These are phyloP conservation scores for Lacanobia oleracea DNA, from an alignment of 2,888 invertebrate species.

Conservation along the genomic window DNA sequence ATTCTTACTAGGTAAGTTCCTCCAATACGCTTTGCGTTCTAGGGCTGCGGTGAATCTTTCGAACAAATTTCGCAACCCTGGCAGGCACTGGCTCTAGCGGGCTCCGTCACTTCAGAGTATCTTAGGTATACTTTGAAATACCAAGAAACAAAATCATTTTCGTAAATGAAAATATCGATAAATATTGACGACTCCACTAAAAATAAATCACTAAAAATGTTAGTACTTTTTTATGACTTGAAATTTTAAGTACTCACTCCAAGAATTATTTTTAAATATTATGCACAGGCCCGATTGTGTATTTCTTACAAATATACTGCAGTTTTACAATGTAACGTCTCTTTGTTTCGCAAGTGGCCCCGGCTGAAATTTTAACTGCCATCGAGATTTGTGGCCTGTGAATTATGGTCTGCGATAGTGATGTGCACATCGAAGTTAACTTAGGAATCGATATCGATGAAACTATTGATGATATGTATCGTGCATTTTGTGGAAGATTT, in stretches of 20 bases:
- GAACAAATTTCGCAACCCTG: too few relatives aligned
- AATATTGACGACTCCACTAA: background rate
- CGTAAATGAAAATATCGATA: background rate
- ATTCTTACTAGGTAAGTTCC: too few relatives aligned
- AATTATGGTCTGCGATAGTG: constrained; percentile 80
- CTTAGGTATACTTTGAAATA: background rate
- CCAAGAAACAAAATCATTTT: background rate
- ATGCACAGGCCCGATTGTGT: constrained; percentile 29
- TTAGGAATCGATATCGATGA: constrained; percentile 69
- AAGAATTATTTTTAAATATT: constrained; percentile 53
- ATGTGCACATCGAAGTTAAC: constrained; percentile 49
- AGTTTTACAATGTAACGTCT: constrained; percentile 73
- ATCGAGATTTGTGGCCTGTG: constrained; percentile 87
- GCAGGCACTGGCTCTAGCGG: too few relatives aligned
- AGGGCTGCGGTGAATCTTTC: too few relatives aligned
- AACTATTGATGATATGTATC: background rate
- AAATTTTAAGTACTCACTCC: constrained; percentile 7
- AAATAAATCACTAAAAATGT: constrained; percentile 25
- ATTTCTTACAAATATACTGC: constrained; percentile 52
- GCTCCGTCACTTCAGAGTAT: background rate
- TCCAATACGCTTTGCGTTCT: too few relatives aligned
- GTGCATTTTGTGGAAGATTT: background rate
- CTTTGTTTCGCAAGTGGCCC: constrained; percentile 77
- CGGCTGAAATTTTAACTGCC: constrained; percentile 82
- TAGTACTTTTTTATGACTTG: constrained; percentile 14